Base-by-base conservation (phyloP, 2,888 invertebrate genomes). In the Macrophya alboannulata region DNA sequence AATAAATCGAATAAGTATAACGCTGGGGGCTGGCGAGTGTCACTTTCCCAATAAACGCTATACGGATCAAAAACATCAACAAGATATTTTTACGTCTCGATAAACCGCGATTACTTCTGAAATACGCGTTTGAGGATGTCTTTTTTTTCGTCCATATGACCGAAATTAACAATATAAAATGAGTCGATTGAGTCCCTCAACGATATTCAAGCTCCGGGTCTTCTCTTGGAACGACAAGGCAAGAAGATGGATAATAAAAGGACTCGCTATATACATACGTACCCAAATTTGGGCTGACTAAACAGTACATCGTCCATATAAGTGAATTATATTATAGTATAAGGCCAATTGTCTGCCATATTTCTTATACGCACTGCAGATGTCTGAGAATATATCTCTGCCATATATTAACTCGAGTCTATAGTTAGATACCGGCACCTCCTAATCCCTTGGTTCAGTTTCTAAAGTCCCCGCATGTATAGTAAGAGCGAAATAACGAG, bases 401-500 rank as follows among this genome's bases (percentile, higher is more conserved):
- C 62, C n/a, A 62, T 81, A 65, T 83, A 83, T 68, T 40, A 83
- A 68, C 68, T 68, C 31, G 31, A 71, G 40, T 71, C 83, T 83
- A 83, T 83, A 83, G 68, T 81, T 68, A 68, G 83, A 83, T n/a
- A n/a, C 65, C 21, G n/a, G 15, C 9, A 83, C 12, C 65, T 83
- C 12, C 65, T 83, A 83, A 83, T 83, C 83, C 83, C 68, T 65
- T 17, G 25, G 25, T 31, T n/a, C 9, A 81, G 15, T 62, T 81
- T 51, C 40, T 12, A 31, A 55, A 81, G 48, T 37, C 31, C 83
- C 68, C 83, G 45, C 10, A 9, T n/a, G 43, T 12, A 48, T 59
- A 43, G 31, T 68, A 83, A 83, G 65, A 83, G 68, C 83, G 48
- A 68, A 31, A 68, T 68, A 62, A 85, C 55, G 85, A 68, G 85